Percentiles rank a stretch among this genome's conserved stretches.
phyloP scores from a whole-genome alignment of 2,797 vertebrate genomes.

The Cetoscarus ocellatus region DNA sequence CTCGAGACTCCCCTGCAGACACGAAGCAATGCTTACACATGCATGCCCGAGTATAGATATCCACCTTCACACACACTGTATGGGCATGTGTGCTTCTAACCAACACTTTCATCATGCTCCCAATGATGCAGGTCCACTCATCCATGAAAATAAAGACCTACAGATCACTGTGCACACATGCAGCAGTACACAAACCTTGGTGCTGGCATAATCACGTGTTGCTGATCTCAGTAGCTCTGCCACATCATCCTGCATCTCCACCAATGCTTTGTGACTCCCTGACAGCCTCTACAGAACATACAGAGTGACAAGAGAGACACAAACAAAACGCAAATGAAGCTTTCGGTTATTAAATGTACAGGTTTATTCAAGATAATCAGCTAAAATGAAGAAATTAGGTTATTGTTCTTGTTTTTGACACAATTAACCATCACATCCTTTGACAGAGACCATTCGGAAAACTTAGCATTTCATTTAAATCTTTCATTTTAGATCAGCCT shows the following conservation, averaged over 20 bases:
- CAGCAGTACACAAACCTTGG: slow-evolving; percentile 79
- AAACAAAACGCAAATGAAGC: slow-evolving; percentile 7
- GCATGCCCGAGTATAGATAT: slow-evolving; percentile 10
- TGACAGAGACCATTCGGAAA: no score
- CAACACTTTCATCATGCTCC: slow-evolving; percentile 10
- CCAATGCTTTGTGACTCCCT: slow-evolving; percentile 93
- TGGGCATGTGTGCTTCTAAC: slow-evolving; percentile 8
- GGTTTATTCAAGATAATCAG: neutral
- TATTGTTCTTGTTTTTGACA: no score
- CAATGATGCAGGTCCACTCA: slow-evolving; percentile 16
- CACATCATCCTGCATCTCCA: slow-evolving; percentile 95
- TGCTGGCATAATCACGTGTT: slow-evolving; percentile 86
- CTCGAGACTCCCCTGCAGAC: slow-evolving; percentile 85
- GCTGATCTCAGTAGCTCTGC: slow-evolving; percentile 88
- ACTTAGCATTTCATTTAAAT: no score
- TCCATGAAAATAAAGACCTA: slow-evolving; percentile 16
- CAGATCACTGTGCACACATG: slow-evolving; percentile 24
- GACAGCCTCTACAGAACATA: slow-evolving; percentile 89
- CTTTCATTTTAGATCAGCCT: no score
- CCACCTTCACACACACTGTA: slow-evolving; percentile 3
- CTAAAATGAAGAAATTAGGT: neutral
- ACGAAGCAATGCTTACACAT: slow-evolving; percentile 12
- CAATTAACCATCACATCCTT: no score
- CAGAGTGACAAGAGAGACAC: slow-evolving; percentile 12
- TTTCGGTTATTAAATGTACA: neutral